These are phyloP conservation scores for Manis crassicaudata DNA, from an alignment of 2,797 vertebrate genomes.

Conservation along the genomic window DNA sequence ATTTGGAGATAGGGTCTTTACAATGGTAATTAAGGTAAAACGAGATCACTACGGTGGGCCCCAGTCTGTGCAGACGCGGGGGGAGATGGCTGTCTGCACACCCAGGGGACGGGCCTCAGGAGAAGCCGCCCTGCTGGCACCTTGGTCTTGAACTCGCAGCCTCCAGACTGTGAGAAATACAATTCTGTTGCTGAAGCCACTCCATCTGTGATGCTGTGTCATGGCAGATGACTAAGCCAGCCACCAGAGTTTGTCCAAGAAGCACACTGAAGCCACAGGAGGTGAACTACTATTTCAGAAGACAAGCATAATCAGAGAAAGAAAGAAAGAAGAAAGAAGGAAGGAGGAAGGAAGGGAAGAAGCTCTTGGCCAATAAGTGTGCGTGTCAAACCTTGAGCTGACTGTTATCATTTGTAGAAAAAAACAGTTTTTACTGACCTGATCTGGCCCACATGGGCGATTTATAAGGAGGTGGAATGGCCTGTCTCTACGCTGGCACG, in stretches of 20 bases:
- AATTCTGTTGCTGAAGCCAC: too few species aligned
- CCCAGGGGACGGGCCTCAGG: not conserved
- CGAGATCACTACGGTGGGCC: not conserved
- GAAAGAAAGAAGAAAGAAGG: not conserved
- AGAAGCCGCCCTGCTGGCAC: not conserved
- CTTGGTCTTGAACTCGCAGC: not conserved
- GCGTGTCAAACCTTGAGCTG: not conserved
- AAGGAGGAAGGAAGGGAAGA: not conserved
- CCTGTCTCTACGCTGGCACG: not conserved
- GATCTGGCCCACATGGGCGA: not conserved
- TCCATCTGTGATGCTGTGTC: not conserved
- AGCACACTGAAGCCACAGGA: not conserved
- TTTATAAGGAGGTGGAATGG: not conserved
- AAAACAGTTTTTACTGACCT: not conserved
- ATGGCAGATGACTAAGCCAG: not conserved
- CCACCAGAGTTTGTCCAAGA: not conserved
- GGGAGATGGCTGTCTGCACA: not conserved
- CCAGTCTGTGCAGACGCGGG: not conserved
- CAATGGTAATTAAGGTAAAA: not conserved
- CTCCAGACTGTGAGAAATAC: not conserved
- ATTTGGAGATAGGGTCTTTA: not conserved
- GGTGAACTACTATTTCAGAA: not conserved
- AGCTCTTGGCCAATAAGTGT: not conserved
- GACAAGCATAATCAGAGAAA: not conserved
- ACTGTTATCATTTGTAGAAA: not conserved